Conservation (phyloP, 2,797 vertebrate species). For the Amblyraja radiata region DNA sequence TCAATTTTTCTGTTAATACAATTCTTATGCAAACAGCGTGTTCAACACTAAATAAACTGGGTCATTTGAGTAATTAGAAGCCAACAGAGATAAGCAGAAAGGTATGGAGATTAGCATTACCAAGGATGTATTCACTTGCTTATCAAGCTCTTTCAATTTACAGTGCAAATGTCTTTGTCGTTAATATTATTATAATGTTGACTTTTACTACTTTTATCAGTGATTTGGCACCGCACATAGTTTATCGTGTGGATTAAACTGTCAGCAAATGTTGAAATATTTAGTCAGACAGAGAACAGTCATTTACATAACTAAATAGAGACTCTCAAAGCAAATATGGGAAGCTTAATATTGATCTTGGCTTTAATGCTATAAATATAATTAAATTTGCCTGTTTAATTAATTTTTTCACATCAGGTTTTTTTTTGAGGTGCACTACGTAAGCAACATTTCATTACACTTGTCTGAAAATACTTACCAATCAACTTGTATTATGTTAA, state of each 20-base stretch:
- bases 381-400: background rate
- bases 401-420: background rate
- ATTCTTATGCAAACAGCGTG: background rate
- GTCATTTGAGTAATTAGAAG: slow-evolving; percentile 3
- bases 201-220: slow-evolving; percentile 43
- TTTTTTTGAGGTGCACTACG: background rate
- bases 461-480: background rate
- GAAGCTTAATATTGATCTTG: slow-evolving; percentile 42
- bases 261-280: slow-evolving; percentile 40
- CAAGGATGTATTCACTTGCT: slow-evolving; percentile 34
- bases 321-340: slow-evolving; percentile 41
- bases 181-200: slow-evolving; percentile 38
- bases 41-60: slow-evolving; percentile 2
- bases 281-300: slow-evolving; percentile 40
- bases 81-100: slow-evolving; percentile 12
- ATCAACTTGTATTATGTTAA: too few species aligned
- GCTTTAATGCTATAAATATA: background rate
- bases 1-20: background rate
- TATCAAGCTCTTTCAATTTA: slow-evolving; percentile 42
- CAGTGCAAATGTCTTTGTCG: slow-evolving; percentile 41
- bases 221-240: slow-evolving; percentile 40
- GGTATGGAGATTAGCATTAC: background rate
- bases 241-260: slow-evolving; percentile 41
- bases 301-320: slow-evolving; percentile 43
- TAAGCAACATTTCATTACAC: background rate